phyloP scores from a whole-genome alignment of 2,888 invertebrate genomes.

The Hirtodrosophila cameraria region DNA sequence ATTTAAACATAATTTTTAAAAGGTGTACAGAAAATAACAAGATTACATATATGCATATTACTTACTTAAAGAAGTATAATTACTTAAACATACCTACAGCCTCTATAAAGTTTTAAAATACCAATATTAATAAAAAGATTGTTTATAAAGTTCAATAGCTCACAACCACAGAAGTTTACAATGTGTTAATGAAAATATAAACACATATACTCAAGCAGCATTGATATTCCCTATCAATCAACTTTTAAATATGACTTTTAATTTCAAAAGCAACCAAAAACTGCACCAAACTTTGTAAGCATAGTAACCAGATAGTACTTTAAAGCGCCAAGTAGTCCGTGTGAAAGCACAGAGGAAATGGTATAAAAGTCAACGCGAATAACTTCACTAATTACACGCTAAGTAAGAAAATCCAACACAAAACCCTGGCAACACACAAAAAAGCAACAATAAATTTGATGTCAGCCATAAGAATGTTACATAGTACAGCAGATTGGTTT shows the following conservation, averaged over 20 bases:
- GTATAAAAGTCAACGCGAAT: slow-evolving; percentile 32
- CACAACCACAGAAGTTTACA: not conserved
- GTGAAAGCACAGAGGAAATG: slow-evolving; percentile 3
- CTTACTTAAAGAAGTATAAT: not conserved
- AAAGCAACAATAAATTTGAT: slow-evolving; percentile 54
- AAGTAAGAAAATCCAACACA: slow-evolving; percentile 42
- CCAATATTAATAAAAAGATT: not conserved
- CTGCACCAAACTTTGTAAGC: slow-evolving; percentile 6
- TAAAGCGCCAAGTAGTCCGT: slow-evolving; percentile 4
- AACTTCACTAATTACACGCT: slow-evolving; percentile 69
- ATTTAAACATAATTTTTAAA: not conserved
- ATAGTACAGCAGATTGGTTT: slow-evolving; percentile 19
- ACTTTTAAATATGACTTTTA: too few relatives aligned
- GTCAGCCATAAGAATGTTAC: slow-evolving; percentile 38
- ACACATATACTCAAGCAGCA: too few relatives aligned
- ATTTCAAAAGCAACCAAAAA: too few relatives aligned
- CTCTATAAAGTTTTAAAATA: not conserved
- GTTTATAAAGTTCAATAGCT: not conserved
- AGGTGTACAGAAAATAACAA: not conserved
- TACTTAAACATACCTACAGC: not conserved
- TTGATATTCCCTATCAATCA: too few relatives aligned
- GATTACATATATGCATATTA: too few relatives aligned
- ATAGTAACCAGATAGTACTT: slow-evolving; percentile 4
- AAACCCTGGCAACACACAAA: slow-evolving; percentile 24
- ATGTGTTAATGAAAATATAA: not conserved